Conservation (phyloP, 2,797 vertebrate species). For the Pseudochromis fuscus region DNA sequence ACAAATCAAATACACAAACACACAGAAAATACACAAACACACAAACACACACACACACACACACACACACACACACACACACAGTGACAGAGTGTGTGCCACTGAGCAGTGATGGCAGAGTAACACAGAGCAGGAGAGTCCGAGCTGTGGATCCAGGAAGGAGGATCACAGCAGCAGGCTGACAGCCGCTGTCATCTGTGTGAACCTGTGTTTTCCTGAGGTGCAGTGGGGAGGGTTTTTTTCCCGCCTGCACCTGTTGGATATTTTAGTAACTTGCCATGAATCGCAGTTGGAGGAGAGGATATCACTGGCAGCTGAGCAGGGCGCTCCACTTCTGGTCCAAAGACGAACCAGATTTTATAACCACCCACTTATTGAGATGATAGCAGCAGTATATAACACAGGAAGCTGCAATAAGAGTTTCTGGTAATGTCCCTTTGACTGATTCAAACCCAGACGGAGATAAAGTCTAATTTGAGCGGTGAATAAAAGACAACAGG, state of each 20-base stretch:
- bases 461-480: slow-evolving; percentile 4
- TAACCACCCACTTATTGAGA: slow-evolving; percentile 1
- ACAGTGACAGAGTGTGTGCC: not conserved
- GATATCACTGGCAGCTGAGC: not conserved
- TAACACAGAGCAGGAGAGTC: not conserved
- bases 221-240: not conserved
- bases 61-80: too few relatives aligned
- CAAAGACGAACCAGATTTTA: not conserved
- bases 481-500: not conserved
- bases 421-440: not conserved
- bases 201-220: not conserved
- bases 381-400: not conserved
- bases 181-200: not conserved
- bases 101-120: not conserved
- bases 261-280: not conserved
- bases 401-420: not conserved
- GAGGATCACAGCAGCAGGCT: not conserved
- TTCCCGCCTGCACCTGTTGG: not conserved
- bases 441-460: not conserved
- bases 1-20: too few relatives aligned
- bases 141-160: not conserved
- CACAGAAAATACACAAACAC: too few relatives aligned
- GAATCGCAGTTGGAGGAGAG: not conserved
- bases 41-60: too few relatives aligned
- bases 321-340: not conserved